A percentile compares a stretch with the other conserved stretches of the same genome.
phyloP scores from a whole-genome alignment of 1,140 invertebrate species.

The Penaeus japonicus region DNA sequence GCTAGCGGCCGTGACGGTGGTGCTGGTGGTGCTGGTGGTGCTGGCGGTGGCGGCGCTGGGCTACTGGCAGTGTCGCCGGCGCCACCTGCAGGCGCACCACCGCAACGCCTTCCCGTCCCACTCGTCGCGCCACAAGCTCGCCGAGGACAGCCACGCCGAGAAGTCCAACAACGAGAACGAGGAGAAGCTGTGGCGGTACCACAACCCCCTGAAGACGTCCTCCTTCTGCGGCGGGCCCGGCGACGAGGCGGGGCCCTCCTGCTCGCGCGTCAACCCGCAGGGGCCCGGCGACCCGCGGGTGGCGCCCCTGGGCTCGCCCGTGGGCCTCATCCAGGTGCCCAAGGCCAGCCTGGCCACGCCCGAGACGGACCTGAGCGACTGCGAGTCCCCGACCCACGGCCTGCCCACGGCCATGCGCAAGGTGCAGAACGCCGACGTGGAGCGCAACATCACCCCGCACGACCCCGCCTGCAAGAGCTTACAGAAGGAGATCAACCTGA shows the following conservation, averaged over 20 bases:
- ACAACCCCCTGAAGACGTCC: slow-evolving; percentile 62
- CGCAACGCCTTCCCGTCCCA: slow-evolving; percentile 62
- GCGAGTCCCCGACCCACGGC: slow-evolving; percentile 64
- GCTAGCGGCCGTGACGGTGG: slow-evolving; percentile 53
- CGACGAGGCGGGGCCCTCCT: slow-evolving; percentile 65
- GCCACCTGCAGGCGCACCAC: slow-evolving; percentile 66
- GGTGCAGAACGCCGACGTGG: slow-evolving; percentile 77
- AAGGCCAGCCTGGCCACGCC: slow-evolving; percentile 65
- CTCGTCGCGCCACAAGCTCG: slow-evolving; percentile 64
- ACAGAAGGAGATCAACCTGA: slow-evolving; percentile 56
- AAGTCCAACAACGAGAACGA: slow-evolving; percentile 90
- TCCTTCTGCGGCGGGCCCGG: slow-evolving; percentile 67
- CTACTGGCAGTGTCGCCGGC: slow-evolving; percentile 64
- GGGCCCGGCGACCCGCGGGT: slow-evolving; percentile 60
- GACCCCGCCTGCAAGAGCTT: slow-evolving; percentile 68
- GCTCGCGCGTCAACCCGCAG: slow-evolving; percentile 67
- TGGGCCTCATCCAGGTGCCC: slow-evolving; percentile 67
- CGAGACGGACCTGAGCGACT: slow-evolving; percentile 60
- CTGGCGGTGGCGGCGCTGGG: slow-evolving; percentile 64
- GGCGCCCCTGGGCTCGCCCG: slow-evolving; percentile 66
- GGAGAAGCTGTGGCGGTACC: slow-evolving; percentile 77
- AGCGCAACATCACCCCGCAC: slow-evolving; percentile 79
- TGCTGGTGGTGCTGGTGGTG: slow-evolving; percentile 60
- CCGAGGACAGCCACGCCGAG: slow-evolving; percentile 67
- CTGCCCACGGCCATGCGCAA: slow-evolving; percentile 72